Base-by-base conservation (phyloP, 2,797 vertebrate genomes). In the Micrastur ruficollis region DNA sequence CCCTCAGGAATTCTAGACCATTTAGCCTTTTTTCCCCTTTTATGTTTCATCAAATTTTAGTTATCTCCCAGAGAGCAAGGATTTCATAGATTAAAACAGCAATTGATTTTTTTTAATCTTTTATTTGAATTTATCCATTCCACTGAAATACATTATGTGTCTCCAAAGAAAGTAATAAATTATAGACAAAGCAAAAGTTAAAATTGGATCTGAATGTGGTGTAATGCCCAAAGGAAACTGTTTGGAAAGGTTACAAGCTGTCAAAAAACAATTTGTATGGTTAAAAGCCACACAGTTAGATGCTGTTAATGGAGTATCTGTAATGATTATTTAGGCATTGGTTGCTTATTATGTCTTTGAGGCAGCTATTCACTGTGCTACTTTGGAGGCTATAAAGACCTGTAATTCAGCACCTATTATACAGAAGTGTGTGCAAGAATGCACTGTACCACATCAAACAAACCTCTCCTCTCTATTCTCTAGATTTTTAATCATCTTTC, bases 381-480 rank as follows among this genome's bases (percentile, higher is more conserved):
- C 93, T 97, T 96, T 97, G 96, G 93, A 97, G 92, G 81, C 79
- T 97, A 98, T 95, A 96, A 98, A 98, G 98, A 98, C 98, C 98
- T 98, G 97, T 98, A 99, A 99, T 99, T 99, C 98, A 32, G 97
- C 98, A 98, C 98, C 98, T 99, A 98, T 99, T 99, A 98, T 98
- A 98, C 96, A 98, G 98, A 96, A 96, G 95, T 97, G 97, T 98
- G 97, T 97, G 94, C 88, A 97, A 95, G 97, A 97, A 94, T 96
- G 93, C 97, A 96, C 97, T 96, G 95, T 98, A 97, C 96, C 98
- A 97, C 95, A 97, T 97, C 97, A 97, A 97, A 98, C 94, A 97
- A 97, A 97, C 97, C 96, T 98, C 79, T 96, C 97, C 88, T 96
- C 96, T 96, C 95, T 96, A 95, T 97, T 97, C 81, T 95, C 97